phyloP scores from a whole-genome alignment of 53 echinoderm and acorn worm species.

The Holothuria leucospilota region DNA sequence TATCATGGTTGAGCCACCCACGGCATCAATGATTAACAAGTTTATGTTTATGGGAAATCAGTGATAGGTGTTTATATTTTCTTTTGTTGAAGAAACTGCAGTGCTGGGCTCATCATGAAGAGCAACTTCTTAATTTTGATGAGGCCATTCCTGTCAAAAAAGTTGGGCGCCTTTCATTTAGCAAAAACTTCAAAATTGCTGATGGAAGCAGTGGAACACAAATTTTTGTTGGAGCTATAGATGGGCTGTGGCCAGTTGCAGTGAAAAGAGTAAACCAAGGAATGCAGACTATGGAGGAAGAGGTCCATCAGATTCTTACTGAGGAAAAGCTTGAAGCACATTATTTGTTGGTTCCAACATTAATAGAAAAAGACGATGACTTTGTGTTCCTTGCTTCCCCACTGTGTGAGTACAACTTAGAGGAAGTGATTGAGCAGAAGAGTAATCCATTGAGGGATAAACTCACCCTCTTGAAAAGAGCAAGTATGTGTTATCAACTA shows the following conservation, averaged over 20 bases:
- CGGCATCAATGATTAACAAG: too few relatives aligned
- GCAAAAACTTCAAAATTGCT: not conserved
- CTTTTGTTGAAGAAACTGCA: not conserved
- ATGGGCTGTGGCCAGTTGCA: too few relatives aligned
- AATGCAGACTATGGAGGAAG: not conserved
- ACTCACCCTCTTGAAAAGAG: conserved; percentile 1
- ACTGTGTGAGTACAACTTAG: too few relatives aligned
- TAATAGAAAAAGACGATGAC: not conserved
- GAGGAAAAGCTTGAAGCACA: not conserved
- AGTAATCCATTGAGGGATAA: not conserved
- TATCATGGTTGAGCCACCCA: too few relatives aligned
- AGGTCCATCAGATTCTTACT: not conserved
- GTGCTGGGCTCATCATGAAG: not conserved
- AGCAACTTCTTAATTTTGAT: not conserved
- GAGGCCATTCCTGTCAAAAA: too few relatives aligned
- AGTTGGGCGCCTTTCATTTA: conserved; percentile 6
- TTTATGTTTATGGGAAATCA: too few relatives aligned
- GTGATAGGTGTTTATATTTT: too few relatives aligned
- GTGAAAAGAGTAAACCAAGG: too few relatives aligned
- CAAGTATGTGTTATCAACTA: not conserved
- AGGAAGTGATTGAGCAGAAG: not conserved
- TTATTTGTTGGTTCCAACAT: not conserved
- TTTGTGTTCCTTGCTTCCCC: not conserved
- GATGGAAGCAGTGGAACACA: conserved; percentile 11
- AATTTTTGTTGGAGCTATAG: conserved; percentile 11